phyloP scores from a whole-genome alignment of 2,797 vertebrate genomes.

The Pempheris klunzingeri region DNA sequence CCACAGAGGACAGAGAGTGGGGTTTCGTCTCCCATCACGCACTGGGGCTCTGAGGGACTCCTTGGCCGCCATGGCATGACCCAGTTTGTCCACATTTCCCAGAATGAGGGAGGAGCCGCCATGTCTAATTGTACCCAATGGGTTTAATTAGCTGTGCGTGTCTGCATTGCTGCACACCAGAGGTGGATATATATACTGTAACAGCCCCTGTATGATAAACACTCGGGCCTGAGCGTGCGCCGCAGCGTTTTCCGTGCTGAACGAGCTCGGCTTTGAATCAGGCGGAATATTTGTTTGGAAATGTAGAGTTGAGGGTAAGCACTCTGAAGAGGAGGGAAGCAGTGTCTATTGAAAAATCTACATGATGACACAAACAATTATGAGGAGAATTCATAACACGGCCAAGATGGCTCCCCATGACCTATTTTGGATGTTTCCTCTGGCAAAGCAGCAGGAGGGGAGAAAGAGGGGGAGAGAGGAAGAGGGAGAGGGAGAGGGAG shows the following conservation, averaged over 20 bases:
- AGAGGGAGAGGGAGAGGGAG: too few relatives aligned
- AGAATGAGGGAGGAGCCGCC: slow-evolving; percentile 50
- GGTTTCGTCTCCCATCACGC: slow-evolving; percentile 31
- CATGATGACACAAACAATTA: slow-evolving; percentile 84
- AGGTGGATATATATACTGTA: slow-evolving; percentile 28
- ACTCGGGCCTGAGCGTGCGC: slow-evolving; percentile 8
- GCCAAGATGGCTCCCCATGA: slow-evolving; percentile 80
- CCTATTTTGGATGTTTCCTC: slow-evolving; percentile 78
- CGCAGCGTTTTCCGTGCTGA: slow-evolving; percentile 35
- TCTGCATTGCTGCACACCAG: slow-evolving; percentile 15
- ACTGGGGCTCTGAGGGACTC: slow-evolving; percentile 17
- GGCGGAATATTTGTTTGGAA: slow-evolving; percentile 79
- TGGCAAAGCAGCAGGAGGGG: slow-evolving; percentile 38
- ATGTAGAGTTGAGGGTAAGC: slow-evolving; percentile 75
- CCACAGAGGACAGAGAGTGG: background rate
- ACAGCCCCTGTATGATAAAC: slow-evolving; percentile 45
- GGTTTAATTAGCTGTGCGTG: slow-evolving; percentile 60
- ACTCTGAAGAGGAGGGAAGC: slow-evolving; percentile 79
- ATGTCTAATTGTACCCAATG: slow-evolving; percentile 50
- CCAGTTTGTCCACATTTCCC: slow-evolving; percentile 58
- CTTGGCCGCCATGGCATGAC: slow-evolving; percentile 25
- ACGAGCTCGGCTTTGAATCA: slow-evolving; percentile 57
- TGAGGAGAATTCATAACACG: slow-evolving; percentile 77
- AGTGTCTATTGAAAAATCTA: slow-evolving; percentile 78
- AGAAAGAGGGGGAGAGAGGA: slow-evolving; percentile 3